These are phyloP conservation scores for Machimus rusticus DNA, from an alignment of 2,888 invertebrate species.

Conservation along the genomic window DNA sequence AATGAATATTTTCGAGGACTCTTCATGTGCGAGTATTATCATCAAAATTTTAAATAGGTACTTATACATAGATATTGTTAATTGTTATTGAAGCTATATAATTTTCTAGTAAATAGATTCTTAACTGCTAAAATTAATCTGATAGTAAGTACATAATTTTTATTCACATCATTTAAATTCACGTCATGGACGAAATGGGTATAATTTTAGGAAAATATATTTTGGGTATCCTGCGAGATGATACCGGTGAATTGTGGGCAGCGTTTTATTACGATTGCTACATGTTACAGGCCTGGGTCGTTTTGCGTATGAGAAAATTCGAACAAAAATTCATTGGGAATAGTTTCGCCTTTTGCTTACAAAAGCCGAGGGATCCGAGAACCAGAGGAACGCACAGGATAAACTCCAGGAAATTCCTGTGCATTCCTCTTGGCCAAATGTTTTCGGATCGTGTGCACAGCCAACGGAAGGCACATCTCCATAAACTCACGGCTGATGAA, in stretches of 20 bases:
- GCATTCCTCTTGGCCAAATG: background rate
- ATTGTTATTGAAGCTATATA: no score
- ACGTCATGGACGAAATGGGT: background rate
- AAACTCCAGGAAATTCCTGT: background rate
- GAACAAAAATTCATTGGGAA: background rate
- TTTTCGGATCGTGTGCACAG: background rate
- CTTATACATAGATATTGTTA: no score
- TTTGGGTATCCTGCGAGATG: background rate
- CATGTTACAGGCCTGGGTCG: background rate
- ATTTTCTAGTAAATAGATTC: background rate
- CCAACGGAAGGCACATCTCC: background rate
- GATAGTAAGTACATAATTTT: background rate
- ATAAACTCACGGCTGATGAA: background rate
- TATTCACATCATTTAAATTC: background rate
- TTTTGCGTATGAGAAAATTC: background rate
- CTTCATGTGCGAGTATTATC: no score
- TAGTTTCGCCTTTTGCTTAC: background rate
- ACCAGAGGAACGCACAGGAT: background rate
- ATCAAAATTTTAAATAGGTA: no score
- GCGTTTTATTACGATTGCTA: background rate
- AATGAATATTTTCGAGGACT: no score
- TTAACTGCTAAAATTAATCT: background rate
- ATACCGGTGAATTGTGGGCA: background rate
- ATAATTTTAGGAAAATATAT: background rate
- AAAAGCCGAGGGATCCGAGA: background rate